Evolutionary conservation across 2,113 vertebrate species (phyloP).

Genomic region (rat (Rattus norvegicus)): GRCr8 NC_086039.1:111267501-111268000

Average conservation of each 20-base stretch:
- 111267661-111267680: background rate
- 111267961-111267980: background rate
- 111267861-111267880: background rate
- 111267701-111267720: background rate
- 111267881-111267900: background rate
- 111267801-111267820: background rate
- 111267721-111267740: background rate
- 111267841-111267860: background rate
- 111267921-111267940: background rate
- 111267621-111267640: background rate
- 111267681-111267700: background rate
- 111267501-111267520: conserved; percentile 26
- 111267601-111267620: background rate
- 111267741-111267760: background rate
- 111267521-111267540: background rate
- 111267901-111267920: background rate
- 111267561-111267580: conserved; percentile 28
- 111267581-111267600: background rate
- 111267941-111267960: background rate
- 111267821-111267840: conserved; percentile 9
- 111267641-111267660: background rate
- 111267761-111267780: conserved; percentile 1
- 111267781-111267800: background rate
- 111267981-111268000: background rate
- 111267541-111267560: background rate